phyloP scores from a whole-genome alignment of 2,797 vertebrate genomes.

The Xiphophorus birchmanni region DNA sequence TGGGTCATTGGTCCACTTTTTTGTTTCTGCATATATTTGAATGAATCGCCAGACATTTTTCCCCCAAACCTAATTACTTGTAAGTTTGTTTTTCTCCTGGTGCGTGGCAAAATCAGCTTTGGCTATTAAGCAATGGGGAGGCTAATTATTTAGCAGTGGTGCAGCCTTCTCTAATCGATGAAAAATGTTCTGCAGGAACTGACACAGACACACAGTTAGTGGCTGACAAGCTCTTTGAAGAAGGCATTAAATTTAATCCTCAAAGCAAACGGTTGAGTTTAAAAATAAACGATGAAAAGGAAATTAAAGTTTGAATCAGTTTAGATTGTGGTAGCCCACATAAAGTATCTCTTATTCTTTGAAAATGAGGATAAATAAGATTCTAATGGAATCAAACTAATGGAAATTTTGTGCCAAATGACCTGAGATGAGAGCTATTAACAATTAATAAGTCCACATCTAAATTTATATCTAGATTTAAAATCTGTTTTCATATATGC shows the following conservation, averaged over 20 bases:
- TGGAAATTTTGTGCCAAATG: slow-evolving; percentile 31
- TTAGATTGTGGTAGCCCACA: background rate
- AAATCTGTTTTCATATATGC: background rate
- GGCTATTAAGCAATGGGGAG: slow-evolving; percentile 50
- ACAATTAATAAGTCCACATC: slow-evolving; percentile 46
- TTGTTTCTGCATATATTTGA: background rate
- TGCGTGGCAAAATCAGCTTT: slow-evolving; percentile 28
- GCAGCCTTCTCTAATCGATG: slow-evolving; percentile 38
- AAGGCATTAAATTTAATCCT: slow-evolving; percentile 22
- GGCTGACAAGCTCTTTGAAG: slow-evolving; percentile 23
- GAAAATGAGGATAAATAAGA: slow-evolving; percentile 23
- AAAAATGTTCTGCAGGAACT: slow-evolving; percentile 47
- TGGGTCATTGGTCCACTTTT: background rate
- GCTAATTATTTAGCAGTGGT: slow-evolving; percentile 40
- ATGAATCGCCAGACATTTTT: slow-evolving; percentile 18
- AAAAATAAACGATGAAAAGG: slow-evolving; percentile 16
- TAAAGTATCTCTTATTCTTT: slow-evolving; percentile 13
- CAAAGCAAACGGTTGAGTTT: slow-evolving; percentile 16
- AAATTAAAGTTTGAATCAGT: slow-evolving; percentile 1
- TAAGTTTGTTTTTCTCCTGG: slow-evolving; percentile 41
- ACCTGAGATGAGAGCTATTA: slow-evolving; percentile 49
- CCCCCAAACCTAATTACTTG: slow-evolving; percentile 15
- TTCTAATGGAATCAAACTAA: slow-evolving; percentile 15
- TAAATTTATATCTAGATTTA: background rate
- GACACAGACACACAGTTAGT: slow-evolving; percentile 25